phyloP scores from a whole-genome alignment of 2,797 vertebrate genomes.

The Luscinia megarhynchos region DNA sequence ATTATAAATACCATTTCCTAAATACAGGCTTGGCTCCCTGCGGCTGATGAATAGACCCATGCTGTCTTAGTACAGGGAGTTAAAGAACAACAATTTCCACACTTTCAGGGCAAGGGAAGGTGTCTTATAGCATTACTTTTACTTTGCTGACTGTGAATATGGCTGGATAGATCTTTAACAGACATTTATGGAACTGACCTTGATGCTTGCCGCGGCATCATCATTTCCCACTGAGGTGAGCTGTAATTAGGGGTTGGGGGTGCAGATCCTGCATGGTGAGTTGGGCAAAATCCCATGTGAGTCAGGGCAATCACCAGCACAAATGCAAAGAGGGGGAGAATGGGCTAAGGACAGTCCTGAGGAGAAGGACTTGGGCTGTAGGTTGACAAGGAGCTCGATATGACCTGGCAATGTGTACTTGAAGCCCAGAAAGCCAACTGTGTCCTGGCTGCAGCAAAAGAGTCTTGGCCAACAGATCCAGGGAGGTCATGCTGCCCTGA shows the following conservation, averaged over 20 bases:
- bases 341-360: neutral
- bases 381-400: neutral
- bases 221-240: neutral
- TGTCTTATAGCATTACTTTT: neutral
- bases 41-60: slow-evolving; percentile 1
- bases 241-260: neutral
- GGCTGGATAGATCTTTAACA: neutral
- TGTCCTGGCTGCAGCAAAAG: neutral
- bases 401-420: neutral
- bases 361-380: neutral
- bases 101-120: neutral
- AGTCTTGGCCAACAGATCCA: neutral
- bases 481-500: neutral
- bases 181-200: neutral
- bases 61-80: neutral
- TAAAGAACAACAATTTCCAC: slow-evolving; percentile 30
- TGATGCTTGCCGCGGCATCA: neutral
- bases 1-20: slow-evolving; percentile 57
- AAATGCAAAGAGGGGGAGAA: neutral
- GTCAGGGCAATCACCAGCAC: neutral
- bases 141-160: neutral
- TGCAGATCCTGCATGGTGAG: neutral
- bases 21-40: slow-evolving; percentile 13
- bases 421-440: neutral
- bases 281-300: neutral